These are phyloP conservation scores for Melanotaenia pygmaea DNA, from an alignment of 2,797 vertebrate species.

Conservation along the genomic window DNA sequence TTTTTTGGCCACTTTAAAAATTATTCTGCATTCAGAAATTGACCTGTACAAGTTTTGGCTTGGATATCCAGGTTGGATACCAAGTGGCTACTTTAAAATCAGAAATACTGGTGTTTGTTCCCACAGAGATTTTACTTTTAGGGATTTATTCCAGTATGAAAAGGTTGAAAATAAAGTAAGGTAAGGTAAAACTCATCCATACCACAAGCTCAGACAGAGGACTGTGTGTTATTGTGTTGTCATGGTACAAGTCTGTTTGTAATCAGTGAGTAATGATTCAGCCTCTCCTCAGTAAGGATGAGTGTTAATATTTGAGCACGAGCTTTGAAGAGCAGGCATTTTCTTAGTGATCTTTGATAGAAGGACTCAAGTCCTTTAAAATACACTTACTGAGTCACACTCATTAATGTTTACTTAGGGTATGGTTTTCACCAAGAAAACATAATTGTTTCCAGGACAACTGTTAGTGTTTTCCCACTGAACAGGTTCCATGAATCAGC, in stretches of 20 bases:
- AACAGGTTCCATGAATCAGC: constrained; percentile 2
- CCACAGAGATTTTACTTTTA: too few relatives aligned
- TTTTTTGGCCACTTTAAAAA: not conserved
- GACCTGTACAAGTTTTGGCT: not conserved
- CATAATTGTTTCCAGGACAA: not conserved
- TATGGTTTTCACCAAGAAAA: constrained; percentile 23
- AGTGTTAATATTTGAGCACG: constrained; percentile 57
- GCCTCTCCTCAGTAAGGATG: constrained; percentile 12
- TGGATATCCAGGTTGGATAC: not conserved
- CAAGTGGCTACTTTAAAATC: not conserved
- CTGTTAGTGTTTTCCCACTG: constrained; percentile 9
- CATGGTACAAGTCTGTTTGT: constrained; percentile 11
- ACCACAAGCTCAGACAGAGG: constrained; percentile 25
- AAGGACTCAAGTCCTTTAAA: constrained; percentile 23
- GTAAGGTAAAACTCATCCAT: not conserved
- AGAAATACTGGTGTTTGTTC: not conserved
- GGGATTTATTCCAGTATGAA: not conserved
- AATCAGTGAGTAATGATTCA: constrained; percentile 24
- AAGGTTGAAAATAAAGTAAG: not conserved
- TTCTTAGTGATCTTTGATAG: constrained; percentile 29
- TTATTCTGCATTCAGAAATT: not conserved
- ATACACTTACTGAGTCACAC: constrained; percentile 20
- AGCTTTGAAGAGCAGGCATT: constrained; percentile 8
- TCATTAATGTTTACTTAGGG: constrained; percentile 43
- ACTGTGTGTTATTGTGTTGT: constrained; percentile 36